Conservation (phyloP, 1,140 invertebrate genomes). For the Drosophila tristis region DNA sequence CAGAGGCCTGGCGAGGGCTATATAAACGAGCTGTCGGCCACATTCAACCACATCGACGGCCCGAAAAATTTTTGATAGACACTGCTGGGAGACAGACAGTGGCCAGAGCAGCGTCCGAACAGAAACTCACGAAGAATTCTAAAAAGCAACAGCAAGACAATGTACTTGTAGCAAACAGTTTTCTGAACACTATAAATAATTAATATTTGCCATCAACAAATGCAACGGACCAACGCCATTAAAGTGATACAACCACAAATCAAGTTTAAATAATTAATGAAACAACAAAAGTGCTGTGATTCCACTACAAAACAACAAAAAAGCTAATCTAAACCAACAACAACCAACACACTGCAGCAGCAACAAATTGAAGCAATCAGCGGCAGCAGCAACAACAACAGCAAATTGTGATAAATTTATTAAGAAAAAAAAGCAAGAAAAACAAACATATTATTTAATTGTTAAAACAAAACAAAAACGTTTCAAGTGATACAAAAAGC, state of each 20-base stretch:
- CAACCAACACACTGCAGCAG: slow-evolving; percentile 33
- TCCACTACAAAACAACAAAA: slow-evolving; percentile 77
- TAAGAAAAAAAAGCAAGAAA: slow-evolving; percentile 46
- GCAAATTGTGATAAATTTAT: slow-evolving; percentile 80
- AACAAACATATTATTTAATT: slow-evolving; percentile 59
- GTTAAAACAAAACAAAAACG: slow-evolving; percentile 23
- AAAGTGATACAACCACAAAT: slow-evolving; percentile 78
- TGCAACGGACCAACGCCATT: slow-evolving; percentile 84
- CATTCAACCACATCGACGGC: neutral
- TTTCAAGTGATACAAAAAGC: slow-evolving; percentile 63
- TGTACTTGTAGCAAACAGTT: slow-evolving; percentile 25
- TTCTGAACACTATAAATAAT: slow-evolving; percentile 49
- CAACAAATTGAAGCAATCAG: slow-evolving; percentile 52
- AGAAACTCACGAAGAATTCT: slow-evolving; percentile 80
- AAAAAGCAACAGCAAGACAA: slow-evolving; percentile 50
- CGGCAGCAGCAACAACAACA: slow-evolving; percentile 64
- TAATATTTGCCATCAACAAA: slow-evolving; percentile 80
- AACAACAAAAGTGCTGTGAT: slow-evolving; percentile 83
- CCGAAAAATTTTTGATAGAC: no score
- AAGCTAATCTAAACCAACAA: slow-evolving; percentile 55
- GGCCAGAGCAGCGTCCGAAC: slow-evolving; percentile 4
- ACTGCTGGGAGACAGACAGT: neutral
- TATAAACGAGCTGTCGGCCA: neutral
- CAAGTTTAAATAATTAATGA: slow-evolving; percentile 53
- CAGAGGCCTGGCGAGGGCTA: neutral